Percentiles rank a stretch among this genome's conserved stretches.
phyloP scores from a whole-genome alignment of 1,140 invertebrate genomes.

The Diorhabda elongata region DNA sequence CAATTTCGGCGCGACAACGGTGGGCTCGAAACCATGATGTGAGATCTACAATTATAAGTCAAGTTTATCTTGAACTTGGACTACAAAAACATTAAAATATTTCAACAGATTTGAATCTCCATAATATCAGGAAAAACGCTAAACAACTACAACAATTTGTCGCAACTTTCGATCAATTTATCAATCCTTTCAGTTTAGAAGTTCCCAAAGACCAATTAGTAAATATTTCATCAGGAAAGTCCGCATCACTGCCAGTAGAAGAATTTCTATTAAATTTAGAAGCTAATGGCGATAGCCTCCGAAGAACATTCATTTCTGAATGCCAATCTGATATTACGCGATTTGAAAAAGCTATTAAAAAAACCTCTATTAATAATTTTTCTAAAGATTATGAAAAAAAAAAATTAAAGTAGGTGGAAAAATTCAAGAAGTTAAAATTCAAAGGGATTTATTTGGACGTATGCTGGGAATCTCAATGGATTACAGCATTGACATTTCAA shows the following conservation, averaged over 20 bases:
- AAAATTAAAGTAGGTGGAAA: not conserved
- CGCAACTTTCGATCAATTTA: conserved; percentile 22
- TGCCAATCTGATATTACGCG: too few relatives aligned
- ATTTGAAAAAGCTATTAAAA: not conserved
- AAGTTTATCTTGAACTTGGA: conserved; percentile 19
- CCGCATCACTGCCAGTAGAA: too few relatives aligned
- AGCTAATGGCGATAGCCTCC: too few relatives aligned
- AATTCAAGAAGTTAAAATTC: not conserved
- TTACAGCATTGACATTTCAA: not conserved
- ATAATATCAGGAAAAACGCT: conserved; percentile 28
- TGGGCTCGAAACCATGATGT: conserved; percentile 30
- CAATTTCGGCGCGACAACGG: conserved; percentile 25
- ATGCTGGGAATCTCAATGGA: not conserved
- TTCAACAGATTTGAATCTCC: conserved; percentile 23
- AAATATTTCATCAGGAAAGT: conserved; percentile 30
- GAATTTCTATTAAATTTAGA: too few relatives aligned
- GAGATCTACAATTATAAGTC: conserved; percentile 27
- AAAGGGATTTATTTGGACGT: conserved; percentile 10
- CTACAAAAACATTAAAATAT: conserved; percentile 27
- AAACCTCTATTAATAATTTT: not conserved
- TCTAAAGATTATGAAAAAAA: not conserved
- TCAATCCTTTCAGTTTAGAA: conserved; percentile 27
- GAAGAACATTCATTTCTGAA: too few relatives aligned
- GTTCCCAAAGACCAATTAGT: conserved; percentile 26
- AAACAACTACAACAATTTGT: conserved; percentile 26